Base-by-base conservation (phyloP, 2,113 vertebrate species). In the Brachypteracias leptosomus region DNA sequence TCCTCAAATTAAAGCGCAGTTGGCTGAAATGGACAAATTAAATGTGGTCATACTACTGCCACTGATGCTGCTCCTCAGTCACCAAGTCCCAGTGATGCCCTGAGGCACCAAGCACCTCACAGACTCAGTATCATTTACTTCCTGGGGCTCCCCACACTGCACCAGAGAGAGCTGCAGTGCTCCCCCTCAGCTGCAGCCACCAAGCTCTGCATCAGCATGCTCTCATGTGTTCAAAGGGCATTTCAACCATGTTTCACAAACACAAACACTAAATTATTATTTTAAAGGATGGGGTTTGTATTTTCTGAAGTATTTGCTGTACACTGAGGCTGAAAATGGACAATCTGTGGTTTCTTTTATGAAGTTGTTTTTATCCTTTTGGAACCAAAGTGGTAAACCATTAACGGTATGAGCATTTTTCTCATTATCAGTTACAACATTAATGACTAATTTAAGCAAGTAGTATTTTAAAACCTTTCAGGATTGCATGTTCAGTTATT, bases 391-490 rank as follows among this genome's bases (percentile, higher is more conserved):
- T 78, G 96, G 96, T 95, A 95, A 97, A 94, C 96, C 96, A 94
- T 96, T 96, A 95, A 97, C 63, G 57, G 67, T 82, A 83, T 33
- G 31, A 87, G 65, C 89, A 42, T 95, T 96, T 96, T 96, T 94
- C 96, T 96, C 96, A 96, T 97, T 96, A 95, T 95, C 96, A 96
- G 89, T 90, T 96, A 94, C 80, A 93, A 91, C 7, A 13, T 91
- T 96, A 96, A 96, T 93, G 89, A 94, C 52, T 80, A 89, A 91
- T 86, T 96, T 94, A 94, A 91, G 89, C 55, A 83, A 90, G 78
- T 38, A 86, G 68, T 65, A 95, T 93, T 95, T 86, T 80, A 77
- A 95, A 97, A 71, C 35, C 40, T 85, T 88, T 89, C 62, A 92
- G 74, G 35, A 51, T 85, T 91, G 51, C 67, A 63, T 55, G 46